phyloP scores from a whole-genome alignment of 2,113 vertebrate species.

The Diadophis punctatus region DNA sequence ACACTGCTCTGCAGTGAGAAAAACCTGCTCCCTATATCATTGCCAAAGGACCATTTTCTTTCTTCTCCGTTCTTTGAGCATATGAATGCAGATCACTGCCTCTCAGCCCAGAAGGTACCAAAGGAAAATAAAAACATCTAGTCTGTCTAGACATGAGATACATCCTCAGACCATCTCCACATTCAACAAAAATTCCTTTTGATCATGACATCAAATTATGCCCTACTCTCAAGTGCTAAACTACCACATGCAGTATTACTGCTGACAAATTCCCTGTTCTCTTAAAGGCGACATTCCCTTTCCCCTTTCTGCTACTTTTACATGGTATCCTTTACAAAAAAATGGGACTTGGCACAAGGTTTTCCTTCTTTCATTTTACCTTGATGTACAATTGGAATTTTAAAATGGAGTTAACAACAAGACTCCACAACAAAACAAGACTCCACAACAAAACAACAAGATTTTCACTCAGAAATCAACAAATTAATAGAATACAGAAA shows the following conservation, averaged over 20 bases:
- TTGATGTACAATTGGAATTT: neutral
- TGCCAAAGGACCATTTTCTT: neutral
- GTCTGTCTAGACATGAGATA: neutral
- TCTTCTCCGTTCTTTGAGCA: neutral
- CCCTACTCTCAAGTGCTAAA: neutral
- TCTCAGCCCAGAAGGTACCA: neutral
- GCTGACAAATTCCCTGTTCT: neutral
- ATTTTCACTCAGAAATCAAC: slow-evolving; percentile 32
- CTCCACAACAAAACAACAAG: too few relatives aligned
- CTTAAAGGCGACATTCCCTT: neutral
- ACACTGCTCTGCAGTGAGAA: neutral
- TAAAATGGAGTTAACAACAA: neutral
- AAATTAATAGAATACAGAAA: slow-evolving; percentile 74
- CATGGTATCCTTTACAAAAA: neutral
- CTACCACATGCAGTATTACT: neutral
- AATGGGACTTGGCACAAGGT: neutral
- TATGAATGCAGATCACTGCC: neutral
- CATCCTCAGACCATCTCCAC: neutral
- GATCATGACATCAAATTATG: neutral
- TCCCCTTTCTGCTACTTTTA: neutral
- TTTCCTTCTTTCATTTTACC: neutral
- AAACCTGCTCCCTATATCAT: neutral
- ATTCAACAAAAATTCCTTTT: neutral
- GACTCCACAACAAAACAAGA: too few relatives aligned
- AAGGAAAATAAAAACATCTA: neutral